These are phyloP conservation scores for Drosophila mercatorum DNA, from an alignment of 2,888 invertebrate genomes.

Conservation along the genomic window DNA sequence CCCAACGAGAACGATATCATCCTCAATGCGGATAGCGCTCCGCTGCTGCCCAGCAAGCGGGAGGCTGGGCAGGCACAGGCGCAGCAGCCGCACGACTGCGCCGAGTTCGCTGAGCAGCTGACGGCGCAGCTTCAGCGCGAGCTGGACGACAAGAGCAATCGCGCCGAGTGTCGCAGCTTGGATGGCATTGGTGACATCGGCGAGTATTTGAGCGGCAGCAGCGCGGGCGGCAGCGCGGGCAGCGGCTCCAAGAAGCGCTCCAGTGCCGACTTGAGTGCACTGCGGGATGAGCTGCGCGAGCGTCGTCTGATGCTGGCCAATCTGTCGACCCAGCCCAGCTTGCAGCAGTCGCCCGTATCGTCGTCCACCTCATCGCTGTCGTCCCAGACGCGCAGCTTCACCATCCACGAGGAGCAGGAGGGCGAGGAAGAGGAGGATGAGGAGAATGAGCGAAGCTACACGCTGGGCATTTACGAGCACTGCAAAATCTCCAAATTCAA, in stretches of 20 bases:
- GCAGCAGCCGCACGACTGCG: conserved; percentile 87
- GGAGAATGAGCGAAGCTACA: conserved; percentile 82
- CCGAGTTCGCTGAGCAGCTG: conserved; percentile 92
- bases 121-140: conserved; percentile 92
- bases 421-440: conserved; percentile 82
- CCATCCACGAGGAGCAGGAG: conserved; percentile 83
- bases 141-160: conserved; percentile 87
- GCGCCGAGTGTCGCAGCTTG: conserved; percentile 76
- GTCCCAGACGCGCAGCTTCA: conserved; percentile 83
- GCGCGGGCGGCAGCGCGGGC: conserved; percentile 20
- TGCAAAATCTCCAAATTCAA: conserved; percentile 83
- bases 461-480: conserved; percentile 82
- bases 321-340: conserved; percentile 82
- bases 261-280: conserved; percentile 79
- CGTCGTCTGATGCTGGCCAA: conserved; percentile 84
- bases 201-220: conserved; percentile 63
- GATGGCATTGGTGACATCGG: conserved; percentile 80
- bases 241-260: conserved; percentile 68
- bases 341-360: conserved; percentile 82
- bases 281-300: conserved; percentile 84
- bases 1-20: conserved; percentile 68
- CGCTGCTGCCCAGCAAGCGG: conserved; percentile 65
- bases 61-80: conserved; percentile 38
- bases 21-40: conserved; percentile 79
- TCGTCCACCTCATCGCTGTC: conserved; percentile 83